Base-by-base conservation (phyloP, 2,113 vertebrate species). In the Myotis lucifugus region DNA sequence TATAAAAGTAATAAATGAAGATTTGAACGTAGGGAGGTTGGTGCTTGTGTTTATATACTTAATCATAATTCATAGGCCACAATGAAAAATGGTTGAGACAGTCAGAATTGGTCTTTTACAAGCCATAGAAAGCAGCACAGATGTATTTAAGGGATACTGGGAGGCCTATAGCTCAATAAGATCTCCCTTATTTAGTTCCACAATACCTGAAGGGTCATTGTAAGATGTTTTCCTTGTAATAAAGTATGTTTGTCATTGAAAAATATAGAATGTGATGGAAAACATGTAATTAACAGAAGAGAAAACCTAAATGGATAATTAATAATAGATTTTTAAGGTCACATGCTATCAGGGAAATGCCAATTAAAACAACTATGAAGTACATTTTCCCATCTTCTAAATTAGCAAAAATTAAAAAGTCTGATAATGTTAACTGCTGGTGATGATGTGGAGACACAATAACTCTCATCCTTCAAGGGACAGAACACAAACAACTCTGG, bases 231-330 rank as follows among this genome's bases (percentile, higher is more conserved):
- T 70, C 27, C 76, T 17, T 27, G 11, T 19, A 82, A 59, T 82
- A 83, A 48, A 91, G 6, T n/a, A 76, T 52, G 48, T 89, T 88
- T 85, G 8, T 48, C 56, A 54, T 70, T 85, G 42, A 2, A 82
- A 88, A 82, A 82, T 67, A 21, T 19, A 82, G 52, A 85, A 64
- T 82, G n/a, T 93, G 34, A 85, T 79, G 50, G 59, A 61, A 74
- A 72, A 72, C 19, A 50, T 13, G 0, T 32, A 70, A 61, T 50
- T 72, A 64, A 85, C 12, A 81, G 54, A 88, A 67, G 9, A 69
- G 11, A 23, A 86, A 89, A 77, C 77, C 27, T 50, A 85, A 93
- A 72, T 54, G 32, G 19, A n/a, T 88, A 76, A 82, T 88, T 85
- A 61, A 42, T 8, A 91, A 61, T 18, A 88, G 23, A 61, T 67